Evolutionary conservation across 2,797 vertebrate species (phyloP).

Genomic region (Danio jaintianensis): DNA sequence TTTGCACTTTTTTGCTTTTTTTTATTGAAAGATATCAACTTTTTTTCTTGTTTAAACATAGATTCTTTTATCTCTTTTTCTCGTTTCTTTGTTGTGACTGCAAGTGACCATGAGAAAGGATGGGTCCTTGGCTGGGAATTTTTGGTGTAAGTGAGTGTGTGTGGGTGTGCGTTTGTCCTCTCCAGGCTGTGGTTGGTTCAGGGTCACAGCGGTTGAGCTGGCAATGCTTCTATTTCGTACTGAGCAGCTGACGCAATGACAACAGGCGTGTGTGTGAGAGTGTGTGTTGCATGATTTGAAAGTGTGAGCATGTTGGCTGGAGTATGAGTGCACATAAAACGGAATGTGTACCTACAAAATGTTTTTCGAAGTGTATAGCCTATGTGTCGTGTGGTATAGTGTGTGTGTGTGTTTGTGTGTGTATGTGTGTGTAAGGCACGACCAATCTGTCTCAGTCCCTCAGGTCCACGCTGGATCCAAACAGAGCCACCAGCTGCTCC

Average conservation of each 20-base stretch:
- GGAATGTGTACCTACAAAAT: conserved; percentile 68
- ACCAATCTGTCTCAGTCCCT: conserved; percentile 83
- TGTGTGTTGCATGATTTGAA: conserved; percentile 24
- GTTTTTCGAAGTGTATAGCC: conserved; percentile 67
- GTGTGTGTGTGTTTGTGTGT: conserved; percentile 58
- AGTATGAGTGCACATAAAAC: conserved; percentile 65
- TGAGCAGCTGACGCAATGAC: conserved; percentile 65
- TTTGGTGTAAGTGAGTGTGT: conserved; percentile 64
- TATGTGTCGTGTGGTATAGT: conserved; percentile 59
- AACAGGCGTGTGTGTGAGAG: conserved; percentile 40
- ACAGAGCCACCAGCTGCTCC: conserved; percentile 97
- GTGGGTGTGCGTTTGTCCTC: conserved; percentile 58
- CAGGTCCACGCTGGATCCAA: conserved; percentile 98
- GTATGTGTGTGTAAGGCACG: conserved; percentile 79
- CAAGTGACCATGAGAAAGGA: conserved; percentile 63
- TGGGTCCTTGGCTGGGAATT: conserved; percentile 65
- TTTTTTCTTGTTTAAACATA: conserved; percentile 72
- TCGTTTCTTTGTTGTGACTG: conserved; percentile 73
- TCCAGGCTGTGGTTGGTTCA: conserved; percentile 57
- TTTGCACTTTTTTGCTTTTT: conserved; percentile 59
- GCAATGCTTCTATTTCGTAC: conserved; percentile 66
- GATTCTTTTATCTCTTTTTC: conserved; percentile 66
- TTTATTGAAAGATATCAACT: conserved; percentile 65
- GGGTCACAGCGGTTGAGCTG: conserved; percentile 62
- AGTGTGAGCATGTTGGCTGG: conserved; percentile 25